Evolutionary conservation across 2,888 invertebrate species (phyloP).

Genomic region (Neoaliturus tenellus): DNA sequence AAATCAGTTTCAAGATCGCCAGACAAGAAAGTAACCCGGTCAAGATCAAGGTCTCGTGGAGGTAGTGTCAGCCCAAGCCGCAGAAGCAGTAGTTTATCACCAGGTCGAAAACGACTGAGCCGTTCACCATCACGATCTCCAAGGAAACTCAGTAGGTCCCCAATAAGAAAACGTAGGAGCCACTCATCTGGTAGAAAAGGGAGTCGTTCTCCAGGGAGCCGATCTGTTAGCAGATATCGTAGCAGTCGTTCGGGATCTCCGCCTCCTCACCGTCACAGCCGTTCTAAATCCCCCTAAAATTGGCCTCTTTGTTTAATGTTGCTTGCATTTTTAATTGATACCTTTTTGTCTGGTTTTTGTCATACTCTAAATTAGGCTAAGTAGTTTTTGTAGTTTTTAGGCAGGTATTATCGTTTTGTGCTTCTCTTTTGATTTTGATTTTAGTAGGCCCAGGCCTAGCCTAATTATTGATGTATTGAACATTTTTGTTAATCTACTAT

Average conservation of each 20-base stretch:
- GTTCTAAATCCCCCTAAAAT: constrained; percentile 64
- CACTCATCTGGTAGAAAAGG: constrained; percentile 64
- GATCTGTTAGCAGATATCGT: constrained; percentile 68
- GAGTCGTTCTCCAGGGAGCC: constrained; percentile 52
- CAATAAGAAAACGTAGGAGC: constrained; percentile 63
- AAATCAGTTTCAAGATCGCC: constrained; percentile 57
- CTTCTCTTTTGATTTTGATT: no score
- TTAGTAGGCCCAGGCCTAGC: no score
- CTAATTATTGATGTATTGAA: no score
- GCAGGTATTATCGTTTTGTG: no score
- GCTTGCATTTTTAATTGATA: no score
- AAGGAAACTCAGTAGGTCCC: constrained; percentile 63
- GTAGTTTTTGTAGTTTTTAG: no score
- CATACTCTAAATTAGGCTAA: no score
- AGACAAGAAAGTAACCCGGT: constrained; percentile 66
- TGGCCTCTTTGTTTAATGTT: no score
- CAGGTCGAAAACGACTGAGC: constrained; percentile 63
- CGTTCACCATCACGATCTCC: constrained; percentile 70
- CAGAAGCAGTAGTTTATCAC: constrained; percentile 61
- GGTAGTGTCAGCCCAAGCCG: constrained; percentile 68
- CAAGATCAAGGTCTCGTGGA: constrained; percentile 71
- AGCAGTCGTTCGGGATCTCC: constrained; percentile 74
- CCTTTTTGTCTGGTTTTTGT: no score
- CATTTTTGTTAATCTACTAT: no score
- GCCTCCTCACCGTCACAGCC: constrained; percentile 73